Evolutionary conservation across 2,797 vertebrate species (phyloP), one percentile per base, ranked within the genome.

Genomic region (Falco concolor): DNA sequence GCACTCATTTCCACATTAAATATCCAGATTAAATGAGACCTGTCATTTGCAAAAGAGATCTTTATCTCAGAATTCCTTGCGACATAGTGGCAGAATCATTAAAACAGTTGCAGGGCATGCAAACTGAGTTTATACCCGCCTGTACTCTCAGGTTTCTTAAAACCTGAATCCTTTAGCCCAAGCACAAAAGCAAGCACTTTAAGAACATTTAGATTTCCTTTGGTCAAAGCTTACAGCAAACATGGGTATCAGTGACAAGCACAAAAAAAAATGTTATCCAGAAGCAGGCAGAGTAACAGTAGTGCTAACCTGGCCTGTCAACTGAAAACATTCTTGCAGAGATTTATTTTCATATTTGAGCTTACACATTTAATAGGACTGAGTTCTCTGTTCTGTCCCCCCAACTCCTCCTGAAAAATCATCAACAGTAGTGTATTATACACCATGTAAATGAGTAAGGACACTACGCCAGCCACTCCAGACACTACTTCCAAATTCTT

Each of bases 181-280:
- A 73, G 70, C 89, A 96, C 30, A 57, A 93, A 95, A 94, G 70
- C 79, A 82, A 94, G 77, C 63, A 36, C 74, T 91, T 90, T 40
- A 70, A 90, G 21, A 87, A 93, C 47, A 59, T 30, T 70, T 25
- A 61, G 23, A 34, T 73, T 94, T 83, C 34, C 27, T 73, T 54
- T 63, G 40, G 36, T 84, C 64, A 95, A 92, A 92, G 72, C 90
- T 94, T 80, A 82, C 4, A 84, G 94, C 81, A 88, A 89, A 89
- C 28, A 45, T 15, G 18, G 22, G 57, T 81, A 90, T 87, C 70
- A 84, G 61, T 34, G 44, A 93, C 44, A 93, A 89, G 57, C 64
- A 90, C 40, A 61, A 67, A 84, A 74, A 74, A 56, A 89, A 47
- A 47, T 1, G 68, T 87, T 93, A 91, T 47, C 59, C 60, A 82